These are phyloP conservation scores for Chloebia gouldiae DNA, from an alignment of 2,113 vertebrate species.

Conservation along the genomic window DNA sequence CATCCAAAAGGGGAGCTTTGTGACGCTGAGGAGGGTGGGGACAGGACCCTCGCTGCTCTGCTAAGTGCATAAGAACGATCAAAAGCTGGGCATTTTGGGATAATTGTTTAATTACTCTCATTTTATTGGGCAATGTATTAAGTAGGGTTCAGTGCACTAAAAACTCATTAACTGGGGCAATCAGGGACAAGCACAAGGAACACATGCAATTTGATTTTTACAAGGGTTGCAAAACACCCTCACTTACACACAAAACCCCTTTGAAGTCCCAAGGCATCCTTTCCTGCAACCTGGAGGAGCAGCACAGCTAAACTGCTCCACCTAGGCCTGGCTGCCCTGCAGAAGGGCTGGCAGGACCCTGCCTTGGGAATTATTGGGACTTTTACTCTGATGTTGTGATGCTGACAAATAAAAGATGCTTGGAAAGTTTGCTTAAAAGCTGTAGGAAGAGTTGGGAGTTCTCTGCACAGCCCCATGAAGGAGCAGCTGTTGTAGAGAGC, in stretches of 20 bases:
- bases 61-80: not conserved
- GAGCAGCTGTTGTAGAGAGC: not conserved
- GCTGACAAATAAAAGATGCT: not conserved
- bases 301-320: not conserved
- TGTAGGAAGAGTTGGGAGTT: not conserved
- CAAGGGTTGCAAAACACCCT: not conserved
- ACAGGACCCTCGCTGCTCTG: not conserved
- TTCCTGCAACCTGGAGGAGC: not conserved
- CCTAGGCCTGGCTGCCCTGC: not conserved
- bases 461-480: rapidly evolving
- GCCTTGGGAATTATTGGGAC: rapidly evolving
- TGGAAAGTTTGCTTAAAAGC: not conserved
- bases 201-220: not conserved
- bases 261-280: not conserved
- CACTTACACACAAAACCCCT: not conserved
- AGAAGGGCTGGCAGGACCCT: not conserved
- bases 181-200: conserved; percentile 19
- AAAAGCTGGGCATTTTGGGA: not conserved
- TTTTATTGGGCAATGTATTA: conserved; percentile 41
- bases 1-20: not conserved
- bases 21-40: not conserved
- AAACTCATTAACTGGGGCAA: conserved; percentile 56
- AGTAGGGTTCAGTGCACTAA: conserved; percentile 53
- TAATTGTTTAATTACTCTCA: conserved; percentile 55
- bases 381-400: not conserved